Percentiles rank a stretch among this genome's conserved stretches.
phyloP scores from a whole-genome alignment of 1,140 invertebrate species.

The Sitobion miscanthi region DNA sequence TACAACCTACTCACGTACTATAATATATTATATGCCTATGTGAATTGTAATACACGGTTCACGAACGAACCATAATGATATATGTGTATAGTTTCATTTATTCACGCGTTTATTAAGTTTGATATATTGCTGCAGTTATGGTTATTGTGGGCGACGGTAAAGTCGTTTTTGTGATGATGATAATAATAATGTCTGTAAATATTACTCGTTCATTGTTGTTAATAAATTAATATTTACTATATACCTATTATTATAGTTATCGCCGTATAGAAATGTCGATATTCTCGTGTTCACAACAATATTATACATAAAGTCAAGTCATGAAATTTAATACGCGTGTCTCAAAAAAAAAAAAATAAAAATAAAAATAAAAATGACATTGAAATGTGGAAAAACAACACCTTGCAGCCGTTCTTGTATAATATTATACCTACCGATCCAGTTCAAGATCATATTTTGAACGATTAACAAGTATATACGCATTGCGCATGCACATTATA shows the following conservation, averaged over 20 bases:
- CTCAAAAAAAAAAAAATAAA: not conserved
- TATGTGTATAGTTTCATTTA: not conserved
- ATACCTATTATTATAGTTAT: not conserved
- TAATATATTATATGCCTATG: not conserved
- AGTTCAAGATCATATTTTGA: conserved; percentile 4
- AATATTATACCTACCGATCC: not conserved
- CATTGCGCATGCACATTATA: not conserved
- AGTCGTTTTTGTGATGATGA: not conserved
- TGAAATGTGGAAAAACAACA: conserved; percentile 11
- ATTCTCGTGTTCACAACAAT: not conserved
- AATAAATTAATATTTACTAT: conserved; percentile 10
- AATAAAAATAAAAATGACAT: conserved; percentile 8
- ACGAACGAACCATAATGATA: not conserved
- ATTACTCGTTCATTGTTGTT: not conserved
- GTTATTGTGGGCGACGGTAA: not conserved
- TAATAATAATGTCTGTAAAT: not conserved
- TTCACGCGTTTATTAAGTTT: conserved; percentile 3
- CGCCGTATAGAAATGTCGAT: not conserved
- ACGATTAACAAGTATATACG: conserved; percentile 4
- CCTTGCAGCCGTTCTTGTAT: not conserved
- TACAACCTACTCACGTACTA: not conserved
- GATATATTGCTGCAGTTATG: not conserved
- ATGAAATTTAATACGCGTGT: not conserved
- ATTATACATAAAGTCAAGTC: not conserved
- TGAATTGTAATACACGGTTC: not conserved